Percentiles rank a stretch among this genome's conserved stretches.
These are phyloP conservation scores for Pammene fasciana DNA, from an alignment of 2,888 invertebrate genomes.

Conservation along the genomic window DNA sequence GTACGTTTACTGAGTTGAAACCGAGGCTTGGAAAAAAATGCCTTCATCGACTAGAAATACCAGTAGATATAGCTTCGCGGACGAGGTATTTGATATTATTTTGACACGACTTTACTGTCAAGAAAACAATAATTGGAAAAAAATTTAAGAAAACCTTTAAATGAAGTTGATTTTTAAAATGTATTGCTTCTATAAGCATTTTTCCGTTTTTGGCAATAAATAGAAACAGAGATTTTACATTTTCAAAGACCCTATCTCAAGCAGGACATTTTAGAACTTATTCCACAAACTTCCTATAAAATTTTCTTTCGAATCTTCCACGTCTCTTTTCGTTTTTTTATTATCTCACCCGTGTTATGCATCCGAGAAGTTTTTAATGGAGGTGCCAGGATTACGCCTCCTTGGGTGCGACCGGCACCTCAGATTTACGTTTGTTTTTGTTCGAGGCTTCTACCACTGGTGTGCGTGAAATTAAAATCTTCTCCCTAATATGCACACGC, in stretches of 20 bases:
- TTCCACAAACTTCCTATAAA: conserved; percentile 14
- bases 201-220: too few species aligned
- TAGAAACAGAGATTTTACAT: too few species aligned
- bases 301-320: conserved; percentile 12
- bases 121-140: too few species aligned
- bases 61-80: too few species aligned
- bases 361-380: conserved; percentile 38
- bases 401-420: conserved; percentile 37
- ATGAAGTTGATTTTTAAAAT: too few species aligned
- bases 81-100: too few species aligned
- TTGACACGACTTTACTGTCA: too few species aligned
- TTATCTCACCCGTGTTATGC: conserved; percentile 19
- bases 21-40: conserved; percentile 4
- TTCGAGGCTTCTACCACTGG: conserved; percentile 25
- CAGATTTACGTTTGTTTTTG: conserved; percentile 37
- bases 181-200: too few species aligned
- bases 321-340: conserved; percentile 19
- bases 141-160: too few species aligned
- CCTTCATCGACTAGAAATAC: not conserved
- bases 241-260: not conserved
- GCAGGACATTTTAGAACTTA: not conserved
- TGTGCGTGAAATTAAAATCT: not conserved
- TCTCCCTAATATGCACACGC: too few species aligned
- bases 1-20: conserved; percentile 56
- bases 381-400: conserved; percentile 28